These are phyloP conservation scores for Porites evermanni DNA, from an alignment of 92 coral and sea anemone genomes.

Conservation along the genomic window DNA sequence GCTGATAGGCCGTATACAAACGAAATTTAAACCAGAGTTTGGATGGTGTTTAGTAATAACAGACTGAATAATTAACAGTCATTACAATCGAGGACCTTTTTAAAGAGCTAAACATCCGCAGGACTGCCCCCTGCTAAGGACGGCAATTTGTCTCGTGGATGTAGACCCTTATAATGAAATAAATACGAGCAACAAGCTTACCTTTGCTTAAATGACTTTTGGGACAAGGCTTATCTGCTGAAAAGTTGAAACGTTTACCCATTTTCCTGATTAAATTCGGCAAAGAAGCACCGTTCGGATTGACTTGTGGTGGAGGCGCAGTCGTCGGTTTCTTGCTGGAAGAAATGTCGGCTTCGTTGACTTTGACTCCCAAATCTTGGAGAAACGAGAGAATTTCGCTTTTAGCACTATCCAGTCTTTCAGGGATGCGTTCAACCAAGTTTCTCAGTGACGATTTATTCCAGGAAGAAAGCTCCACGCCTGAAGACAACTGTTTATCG, in stretches of 20 bases:
- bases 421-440: not conserved
- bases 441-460: not conserved
- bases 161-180: not conserved
- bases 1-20: too few relatives aligned
- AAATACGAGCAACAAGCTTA: not conserved
- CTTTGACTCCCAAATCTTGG: slow-evolving; percentile 33
- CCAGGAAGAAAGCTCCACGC: not conserved
- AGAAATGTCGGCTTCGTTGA: not conserved
- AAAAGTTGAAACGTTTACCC: not conserved
- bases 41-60: too few relatives aligned
- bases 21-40: too few relatives aligned
- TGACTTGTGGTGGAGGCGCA: not conserved
- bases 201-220: slow-evolving; percentile 27
- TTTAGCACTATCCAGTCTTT: not conserved
- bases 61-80: too few relatives aligned
- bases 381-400: slow-evolving; percentile 51
- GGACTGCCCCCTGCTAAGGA: too few relatives aligned
- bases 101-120: too few relatives aligned
- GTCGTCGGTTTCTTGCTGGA: not conserved
- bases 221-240: slow-evolving; percentile 5
- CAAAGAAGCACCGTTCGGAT: slow-evolving; percentile 12
- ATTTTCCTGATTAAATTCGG: slow-evolving; percentile 15
- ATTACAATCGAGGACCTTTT: too few relatives aligned
- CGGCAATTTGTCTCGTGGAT: too few relatives aligned
- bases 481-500: not conserved